phyloP scores from a whole-genome alignment of 2,888 invertebrate species.

The Scaptomyza reducta region DNA sequence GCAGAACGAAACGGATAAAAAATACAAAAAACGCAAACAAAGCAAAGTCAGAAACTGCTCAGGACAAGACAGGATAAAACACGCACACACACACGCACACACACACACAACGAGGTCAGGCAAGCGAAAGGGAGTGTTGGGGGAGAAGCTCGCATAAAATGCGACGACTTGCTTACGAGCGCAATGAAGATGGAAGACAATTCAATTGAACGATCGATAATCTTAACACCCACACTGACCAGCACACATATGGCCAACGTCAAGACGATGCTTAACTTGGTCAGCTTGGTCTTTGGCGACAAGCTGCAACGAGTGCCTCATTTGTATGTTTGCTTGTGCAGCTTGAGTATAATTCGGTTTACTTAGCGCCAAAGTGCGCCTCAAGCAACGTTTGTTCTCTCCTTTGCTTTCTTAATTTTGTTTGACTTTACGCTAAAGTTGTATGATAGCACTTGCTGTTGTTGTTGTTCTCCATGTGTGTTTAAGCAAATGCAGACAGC shows the following conservation, averaged over 20 bases:
- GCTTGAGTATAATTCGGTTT: constrained; percentile 67
- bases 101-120: constrained; percentile 39
- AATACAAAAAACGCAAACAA: constrained; percentile 65
- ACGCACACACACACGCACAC: not conserved
- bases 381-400: constrained; percentile 30
- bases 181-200: constrained; percentile 75
- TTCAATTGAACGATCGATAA: constrained; percentile 79
- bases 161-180: constrained; percentile 64
- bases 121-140: not conserved
- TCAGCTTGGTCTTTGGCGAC: constrained; percentile 53
- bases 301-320: constrained; percentile 27
- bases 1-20: constrained; percentile 1
- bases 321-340: constrained; percentile 26
- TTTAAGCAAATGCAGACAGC: constrained; percentile 51
- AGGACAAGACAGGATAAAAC: constrained; percentile 29
- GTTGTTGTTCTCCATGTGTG: constrained; percentile 8
- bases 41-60: constrained; percentile 63
- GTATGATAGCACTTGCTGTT: constrained; percentile 53
- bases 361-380: constrained; percentile 61
- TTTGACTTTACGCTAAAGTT: constrained; percentile 72
- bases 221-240: constrained; percentile 49
- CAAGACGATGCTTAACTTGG: constrained; percentile 23
- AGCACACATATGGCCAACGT: constrained; percentile 39
- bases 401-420: constrained; percentile 69
- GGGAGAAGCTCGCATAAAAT: constrained; percentile 45